Evolutionary conservation across 2,888 invertebrate genomes (phyloP).

Genomic region (Pristionchus mayeri): DNA sequence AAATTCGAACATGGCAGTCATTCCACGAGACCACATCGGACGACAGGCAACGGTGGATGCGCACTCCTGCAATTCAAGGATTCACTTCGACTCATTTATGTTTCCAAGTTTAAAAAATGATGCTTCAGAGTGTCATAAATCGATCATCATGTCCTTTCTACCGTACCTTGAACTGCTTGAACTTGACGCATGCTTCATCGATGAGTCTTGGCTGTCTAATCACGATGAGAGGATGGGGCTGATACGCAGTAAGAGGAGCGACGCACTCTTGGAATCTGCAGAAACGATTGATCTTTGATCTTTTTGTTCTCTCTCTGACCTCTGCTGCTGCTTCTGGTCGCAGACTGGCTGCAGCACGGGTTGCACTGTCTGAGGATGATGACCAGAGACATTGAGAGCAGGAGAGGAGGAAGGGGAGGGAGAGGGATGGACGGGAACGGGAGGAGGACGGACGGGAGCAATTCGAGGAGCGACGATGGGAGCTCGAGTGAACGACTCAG

Average conservation of each 20-base stretch:
- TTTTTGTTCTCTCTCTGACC: background rate
- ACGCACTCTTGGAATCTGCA: slow-evolving; percentile 68
- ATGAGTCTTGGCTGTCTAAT: slow-evolving; percentile 72
- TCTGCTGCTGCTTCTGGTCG: slow-evolving; percentile 44
- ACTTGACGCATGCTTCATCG: slow-evolving; percentile 71
- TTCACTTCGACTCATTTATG: too few relatives aligned
- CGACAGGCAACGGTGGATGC: slow-evolving; percentile 61
- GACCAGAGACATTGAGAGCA: background rate
- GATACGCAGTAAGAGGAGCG: slow-evolving; percentile 71
- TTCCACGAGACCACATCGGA: slow-evolving; percentile 73
- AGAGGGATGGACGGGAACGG: slow-evolving; percentile 47
- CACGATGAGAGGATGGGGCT: slow-evolving; percentile 74
- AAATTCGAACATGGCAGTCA: slow-evolving; percentile 75
- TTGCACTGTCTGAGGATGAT: background rate
- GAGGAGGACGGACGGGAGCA: too few relatives aligned
- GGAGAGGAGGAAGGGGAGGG: background rate
- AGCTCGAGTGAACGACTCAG: slow-evolving; percentile 62
- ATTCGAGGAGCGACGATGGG: slow-evolving; percentile 55
- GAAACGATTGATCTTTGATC: background rate
- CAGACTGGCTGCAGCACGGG: slow-evolving; percentile 39
- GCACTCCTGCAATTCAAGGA: slow-evolving; percentile 52
- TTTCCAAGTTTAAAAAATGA: too few relatives aligned
- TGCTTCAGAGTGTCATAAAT: background rate
- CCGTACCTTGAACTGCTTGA: slow-evolving; percentile 66
- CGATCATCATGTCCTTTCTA: background rate